phyloP scores from a whole-genome alignment of 1,140 invertebrate species.

The Plectrocnemia conspersa region DNA sequence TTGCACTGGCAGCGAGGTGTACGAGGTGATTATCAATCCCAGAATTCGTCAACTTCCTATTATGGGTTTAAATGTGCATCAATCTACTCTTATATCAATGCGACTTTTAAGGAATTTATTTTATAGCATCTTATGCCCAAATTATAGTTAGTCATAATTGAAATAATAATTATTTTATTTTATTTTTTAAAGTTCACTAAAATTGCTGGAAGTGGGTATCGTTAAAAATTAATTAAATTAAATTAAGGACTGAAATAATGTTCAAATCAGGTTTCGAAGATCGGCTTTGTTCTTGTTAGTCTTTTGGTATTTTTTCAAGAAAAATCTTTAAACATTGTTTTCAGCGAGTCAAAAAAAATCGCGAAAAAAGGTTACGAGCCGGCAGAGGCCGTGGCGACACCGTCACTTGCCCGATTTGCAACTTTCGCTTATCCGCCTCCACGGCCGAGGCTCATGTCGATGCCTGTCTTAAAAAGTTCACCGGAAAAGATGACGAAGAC shows the following conservation, averaged over 20 bases:
- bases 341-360: constrained; percentile 28
- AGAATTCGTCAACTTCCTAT: neutral
- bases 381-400: constrained; percentile 5
- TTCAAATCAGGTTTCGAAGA: too few relatives aligned
- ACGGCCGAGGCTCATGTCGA: constrained; percentile 39
- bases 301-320: too few relatives aligned
- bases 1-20: constrained; percentile 46
- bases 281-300: too few relatives aligned
- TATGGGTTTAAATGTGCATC: neutral
- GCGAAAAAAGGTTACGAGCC: constrained; percentile 23
- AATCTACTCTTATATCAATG: neutral
- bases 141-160: too few relatives aligned
- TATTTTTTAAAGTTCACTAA: too few relatives aligned
- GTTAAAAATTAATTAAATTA: too few relatives aligned
- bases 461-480: constrained; percentile 26
- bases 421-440: neutral
- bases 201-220: too few relatives aligned
- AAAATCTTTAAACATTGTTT: too few relatives aligned
- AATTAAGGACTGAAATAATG: too few relatives aligned
- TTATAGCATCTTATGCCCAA: neutral
- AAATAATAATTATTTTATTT: too few relatives aligned
- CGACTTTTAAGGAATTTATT: too few relatives aligned
- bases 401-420: constrained; percentile 25
- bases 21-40: constrained; percentile 44
- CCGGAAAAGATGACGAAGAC: constrained; percentile 41